These are phyloP conservation scores for Palythoa grandis DNA, from an alignment of 92 coral and sea anemone genomes.

Conservation along the genomic window DNA sequence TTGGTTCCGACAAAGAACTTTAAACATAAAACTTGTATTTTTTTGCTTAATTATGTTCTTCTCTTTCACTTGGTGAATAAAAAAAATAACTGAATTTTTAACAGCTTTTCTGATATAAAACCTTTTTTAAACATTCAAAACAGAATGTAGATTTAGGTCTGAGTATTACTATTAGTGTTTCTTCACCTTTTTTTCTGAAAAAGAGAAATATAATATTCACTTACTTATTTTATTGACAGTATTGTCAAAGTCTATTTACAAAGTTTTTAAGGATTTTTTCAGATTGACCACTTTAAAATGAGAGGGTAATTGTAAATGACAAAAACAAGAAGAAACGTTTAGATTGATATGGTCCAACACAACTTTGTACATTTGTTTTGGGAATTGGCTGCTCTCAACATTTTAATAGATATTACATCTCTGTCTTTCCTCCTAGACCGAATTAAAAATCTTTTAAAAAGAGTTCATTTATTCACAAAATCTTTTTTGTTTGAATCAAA, in stretches of 20 bases:
- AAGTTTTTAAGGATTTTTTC: not conserved
- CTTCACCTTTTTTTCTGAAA: not conserved
- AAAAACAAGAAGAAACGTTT: not conserved
- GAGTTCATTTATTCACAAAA: too few species aligned
- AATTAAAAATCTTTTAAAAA: too few species aligned
- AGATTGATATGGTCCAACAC: not conserved
- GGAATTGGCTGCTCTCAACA: not conserved
- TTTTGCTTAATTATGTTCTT: not conserved
- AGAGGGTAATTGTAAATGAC: not conserved
- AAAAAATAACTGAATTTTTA: not conserved
- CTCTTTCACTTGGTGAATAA: not conserved
- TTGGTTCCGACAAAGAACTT: not conserved
- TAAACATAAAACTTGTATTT: not conserved
- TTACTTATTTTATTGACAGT: not conserved
- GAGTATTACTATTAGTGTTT: not conserved
- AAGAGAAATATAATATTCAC: not conserved
- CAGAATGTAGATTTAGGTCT: not conserved
- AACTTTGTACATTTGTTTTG: too few species aligned
- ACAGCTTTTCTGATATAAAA: not conserved
- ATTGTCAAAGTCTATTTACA: conserved; percentile 21
- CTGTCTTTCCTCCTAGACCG: too few species aligned
- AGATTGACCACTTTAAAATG: conserved; percentile 13
- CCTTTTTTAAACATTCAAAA: not conserved
- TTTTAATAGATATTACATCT: too few species aligned
- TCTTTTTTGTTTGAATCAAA: too few species aligned